These are phyloP conservation scores for Gonatopus flavifemur DNA, from an alignment of 1,140 invertebrate genomes.

Conservation along the genomic window DNA sequence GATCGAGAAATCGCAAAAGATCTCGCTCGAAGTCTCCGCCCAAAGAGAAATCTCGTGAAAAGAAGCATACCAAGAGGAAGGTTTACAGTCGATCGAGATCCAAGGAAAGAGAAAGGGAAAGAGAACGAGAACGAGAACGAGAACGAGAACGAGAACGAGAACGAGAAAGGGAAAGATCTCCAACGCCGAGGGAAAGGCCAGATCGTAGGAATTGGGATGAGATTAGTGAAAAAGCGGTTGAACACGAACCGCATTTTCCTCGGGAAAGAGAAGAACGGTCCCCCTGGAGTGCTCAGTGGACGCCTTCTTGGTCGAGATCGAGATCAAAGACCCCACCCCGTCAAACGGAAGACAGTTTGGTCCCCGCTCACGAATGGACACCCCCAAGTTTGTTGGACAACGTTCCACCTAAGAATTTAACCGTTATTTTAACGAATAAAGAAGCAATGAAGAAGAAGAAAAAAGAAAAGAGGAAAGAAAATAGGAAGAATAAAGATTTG, in stretches of 20 bases:
- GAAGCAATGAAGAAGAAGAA: conserved; percentile 64
- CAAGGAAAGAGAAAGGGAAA: conserved; percentile 33
- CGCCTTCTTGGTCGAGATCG: conserved; percentile 57
- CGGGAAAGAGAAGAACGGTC: conserved; percentile 33
- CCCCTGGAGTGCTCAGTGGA: conserved; percentile 52
- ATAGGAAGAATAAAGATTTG: conserved; percentile 50
- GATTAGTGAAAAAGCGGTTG: conserved; percentile 37
- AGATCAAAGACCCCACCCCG: conserved; percentile 55
- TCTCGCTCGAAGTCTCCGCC: conserved; percentile 42
- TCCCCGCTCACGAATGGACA: conserved; percentile 48
- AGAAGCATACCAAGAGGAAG: conserved; percentile 46
- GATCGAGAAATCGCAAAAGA: conserved; percentile 36
- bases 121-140: no score
- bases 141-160: conserved; percentile 34
- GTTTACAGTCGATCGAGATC: conserved; percentile 42
- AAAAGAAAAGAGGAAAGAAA: conserved; percentile 59
- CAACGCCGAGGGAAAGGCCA: no score
- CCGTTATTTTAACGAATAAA: conserved; percentile 61
- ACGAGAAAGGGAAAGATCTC: no score
- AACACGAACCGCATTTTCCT: conserved; percentile 30
- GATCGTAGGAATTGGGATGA: conserved; percentile 49
- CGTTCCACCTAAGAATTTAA: conserved; percentile 55
- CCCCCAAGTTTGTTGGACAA: conserved; percentile 39
- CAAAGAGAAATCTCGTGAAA: conserved; percentile 38
- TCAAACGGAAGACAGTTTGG: conserved; percentile 33